Conservation (phyloP, 2,113 vertebrate species). For the Leiothrix lutea region DNA sequence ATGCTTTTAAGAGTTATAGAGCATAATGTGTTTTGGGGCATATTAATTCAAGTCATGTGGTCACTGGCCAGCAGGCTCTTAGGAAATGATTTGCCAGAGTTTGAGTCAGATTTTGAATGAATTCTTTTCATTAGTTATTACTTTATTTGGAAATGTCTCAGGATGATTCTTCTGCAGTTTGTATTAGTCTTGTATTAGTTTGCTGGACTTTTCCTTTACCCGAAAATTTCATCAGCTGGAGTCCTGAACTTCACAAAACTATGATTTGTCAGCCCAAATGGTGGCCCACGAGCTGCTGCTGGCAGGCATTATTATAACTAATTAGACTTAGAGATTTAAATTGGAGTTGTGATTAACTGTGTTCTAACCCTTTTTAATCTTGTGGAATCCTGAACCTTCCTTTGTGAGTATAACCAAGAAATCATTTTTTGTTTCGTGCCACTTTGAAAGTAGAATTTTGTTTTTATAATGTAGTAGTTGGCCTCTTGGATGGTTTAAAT, state of each 20-base stretch:
- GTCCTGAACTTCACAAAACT: neutral
- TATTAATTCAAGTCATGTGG: neutral
- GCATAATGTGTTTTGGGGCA: neutral
- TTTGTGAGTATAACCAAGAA: neutral
- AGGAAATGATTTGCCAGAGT: neutral
- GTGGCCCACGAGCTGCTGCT: neutral
- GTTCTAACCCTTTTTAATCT: neutral
- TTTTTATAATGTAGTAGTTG: neutral
- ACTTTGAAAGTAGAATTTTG: neutral
- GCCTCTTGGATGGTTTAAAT: neutral
- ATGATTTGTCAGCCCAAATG: neutral
- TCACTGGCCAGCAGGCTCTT: neutral
- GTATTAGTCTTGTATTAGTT: neutral
- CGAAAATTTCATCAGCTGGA: neutral
- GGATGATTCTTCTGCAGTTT: neutral
- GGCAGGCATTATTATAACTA: neutral
- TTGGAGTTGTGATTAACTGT: neutral
- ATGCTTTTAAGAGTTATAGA: neutral
- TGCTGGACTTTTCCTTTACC: neutral
- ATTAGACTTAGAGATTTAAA: neutral
- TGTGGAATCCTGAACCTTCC: neutral
- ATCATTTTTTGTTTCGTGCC: neutral
- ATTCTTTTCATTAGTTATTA: neutral
- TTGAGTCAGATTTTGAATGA: neutral
- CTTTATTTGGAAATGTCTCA: neutral